Evolutionary conservation across 2,888 invertebrate genomes (phyloP).

Genomic region (Microchrysa polita): DNA sequence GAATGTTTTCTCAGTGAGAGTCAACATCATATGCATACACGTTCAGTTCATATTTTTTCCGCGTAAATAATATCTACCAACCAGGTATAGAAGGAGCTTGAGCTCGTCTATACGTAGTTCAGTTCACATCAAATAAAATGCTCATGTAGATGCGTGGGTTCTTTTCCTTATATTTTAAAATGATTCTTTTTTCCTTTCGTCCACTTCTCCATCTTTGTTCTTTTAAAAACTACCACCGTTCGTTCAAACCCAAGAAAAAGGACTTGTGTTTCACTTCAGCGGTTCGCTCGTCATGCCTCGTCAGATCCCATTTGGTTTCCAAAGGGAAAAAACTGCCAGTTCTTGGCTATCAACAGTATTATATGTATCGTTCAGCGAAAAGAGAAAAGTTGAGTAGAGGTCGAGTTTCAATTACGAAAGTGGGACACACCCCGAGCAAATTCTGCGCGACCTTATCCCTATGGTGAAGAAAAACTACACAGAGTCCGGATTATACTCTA

Average conservation of each 20-base stretch:
- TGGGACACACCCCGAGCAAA: constrained; percentile 6
- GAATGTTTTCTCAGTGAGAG: neutral
- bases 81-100: neutral
- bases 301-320: constrained; percentile 24
- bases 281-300: constrained; percentile 20
- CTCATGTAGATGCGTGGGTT: no score
- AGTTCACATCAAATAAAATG: no score
- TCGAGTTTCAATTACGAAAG: constrained; percentile 44
- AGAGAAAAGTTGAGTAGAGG: constrained; percentile 12
- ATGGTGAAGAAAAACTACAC: neutral
- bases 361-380: no score
- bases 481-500: no score
- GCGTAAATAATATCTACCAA: neutral
- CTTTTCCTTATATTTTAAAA: no score
- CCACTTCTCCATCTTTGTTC: neutral
- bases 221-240: constrained; percentile 12
- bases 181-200: no score
- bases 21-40: no score
- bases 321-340: constrained; percentile 27
- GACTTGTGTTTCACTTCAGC: constrained; percentile 16
- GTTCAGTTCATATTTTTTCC: constrained; percentile 18
- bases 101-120: no score
- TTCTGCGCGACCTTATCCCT: constrained; percentile 9
- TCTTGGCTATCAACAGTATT: constrained; percentile 9
- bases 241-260: neutral